These are phyloP conservation scores for Stenolophus ochropezus DNA, from an alignment of 2,888 invertebrate genomes.

Conservation along the genomic window DNA sequence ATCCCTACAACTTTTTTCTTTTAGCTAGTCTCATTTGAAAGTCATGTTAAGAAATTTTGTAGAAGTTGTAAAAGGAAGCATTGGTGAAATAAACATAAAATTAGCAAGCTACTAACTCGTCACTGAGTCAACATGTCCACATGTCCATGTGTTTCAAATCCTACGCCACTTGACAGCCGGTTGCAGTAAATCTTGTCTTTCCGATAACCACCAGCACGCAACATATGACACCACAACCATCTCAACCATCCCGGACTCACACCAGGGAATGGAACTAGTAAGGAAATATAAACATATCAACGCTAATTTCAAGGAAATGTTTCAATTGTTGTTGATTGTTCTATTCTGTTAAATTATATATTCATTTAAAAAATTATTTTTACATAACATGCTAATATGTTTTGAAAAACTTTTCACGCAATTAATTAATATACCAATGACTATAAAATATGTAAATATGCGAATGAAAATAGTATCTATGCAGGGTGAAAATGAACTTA, in stretches of 20 bases:
- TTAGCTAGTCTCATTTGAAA: no score
- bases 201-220: slow-evolving; percentile 12
- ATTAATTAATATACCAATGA: no score
- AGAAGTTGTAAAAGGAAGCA: background rate
- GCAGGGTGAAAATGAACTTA: no score
- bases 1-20: background rate
- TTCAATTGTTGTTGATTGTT: no score
- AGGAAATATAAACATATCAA: background rate
- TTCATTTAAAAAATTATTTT: no score
- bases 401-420: no score
- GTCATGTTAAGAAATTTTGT: background rate
- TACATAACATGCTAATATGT: no score
- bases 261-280: background rate
- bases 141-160: background rate
- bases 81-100: background rate
- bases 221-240: background rate
- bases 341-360: no score
- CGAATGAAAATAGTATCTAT: no score
- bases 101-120: background rate
- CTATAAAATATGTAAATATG: no score
- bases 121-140: background rate
- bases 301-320: no score
- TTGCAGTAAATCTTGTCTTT: slow-evolving; percentile 29
- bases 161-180: slow-evolving; percentile 3
- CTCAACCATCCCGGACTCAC: background rate